A percentile compares a stretch with the other conserved stretches of the same genome.
These are phyloP conservation scores for Diplosoma virens DNA, from an alignment of 23 tunicate species.

Conservation along the genomic window DNA sequence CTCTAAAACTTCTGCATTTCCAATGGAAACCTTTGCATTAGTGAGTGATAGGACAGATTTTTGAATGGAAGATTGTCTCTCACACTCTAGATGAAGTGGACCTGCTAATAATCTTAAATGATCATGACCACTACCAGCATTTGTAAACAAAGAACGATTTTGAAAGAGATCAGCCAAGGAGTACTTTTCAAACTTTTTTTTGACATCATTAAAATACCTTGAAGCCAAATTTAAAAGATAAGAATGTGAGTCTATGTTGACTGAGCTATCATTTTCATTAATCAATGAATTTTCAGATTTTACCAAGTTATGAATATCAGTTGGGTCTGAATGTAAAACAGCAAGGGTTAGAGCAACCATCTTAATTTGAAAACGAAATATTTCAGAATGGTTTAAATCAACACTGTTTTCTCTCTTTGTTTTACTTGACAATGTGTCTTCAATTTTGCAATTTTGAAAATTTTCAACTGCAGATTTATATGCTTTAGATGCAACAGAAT, in stretches of 20 bases:
- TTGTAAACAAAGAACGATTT: background rate
- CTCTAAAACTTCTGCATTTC: constrained; percentile 46
- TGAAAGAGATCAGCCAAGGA: constrained; percentile 18
- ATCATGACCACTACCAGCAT: constrained; percentile 21
- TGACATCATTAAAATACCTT: constrained; percentile 6
- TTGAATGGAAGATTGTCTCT: constrained; percentile 4
- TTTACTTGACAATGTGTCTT: too few species aligned
- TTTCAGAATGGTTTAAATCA: background rate
- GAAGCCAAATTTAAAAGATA: background rate
- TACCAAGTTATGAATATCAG: background rate
- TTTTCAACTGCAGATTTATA: constrained; percentile 2
- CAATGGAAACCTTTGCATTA: constrained; percentile 30
- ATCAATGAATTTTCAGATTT: background rate
- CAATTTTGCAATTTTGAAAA: background rate
- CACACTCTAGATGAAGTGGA: constrained; percentile 38
- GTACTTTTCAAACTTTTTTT: constrained; percentile 12
- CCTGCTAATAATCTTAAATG: constrained; percentile 50
- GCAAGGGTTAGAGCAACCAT: constrained; percentile 39
- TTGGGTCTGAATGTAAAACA: constrained; percentile 48
- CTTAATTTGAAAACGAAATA: constrained; percentile 38
- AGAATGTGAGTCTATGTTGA: background rate
- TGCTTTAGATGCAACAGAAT: background rate
- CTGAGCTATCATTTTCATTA: background rate
- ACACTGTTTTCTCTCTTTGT: background rate
- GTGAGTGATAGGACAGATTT: background rate